A percentile compares a stretch with the other conserved stretches of the same genome.
These are phyloP conservation scores for Lacerta viridis DNA, from an alignment of 2,797 vertebrate genomes.

Conservation along the genomic window DNA sequence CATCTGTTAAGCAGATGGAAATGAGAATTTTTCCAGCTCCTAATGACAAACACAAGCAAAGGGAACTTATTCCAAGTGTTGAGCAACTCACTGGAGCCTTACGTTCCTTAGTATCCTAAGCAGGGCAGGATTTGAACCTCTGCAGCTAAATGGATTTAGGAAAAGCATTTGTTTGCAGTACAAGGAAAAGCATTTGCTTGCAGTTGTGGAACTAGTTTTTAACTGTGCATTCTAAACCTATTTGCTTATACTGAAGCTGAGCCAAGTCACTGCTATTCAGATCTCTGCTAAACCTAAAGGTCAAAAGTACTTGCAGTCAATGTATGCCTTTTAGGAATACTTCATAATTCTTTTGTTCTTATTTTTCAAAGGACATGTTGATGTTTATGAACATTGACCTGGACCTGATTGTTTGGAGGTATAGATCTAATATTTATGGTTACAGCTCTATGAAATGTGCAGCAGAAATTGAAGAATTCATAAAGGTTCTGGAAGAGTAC, in stretches of 20 bases:
- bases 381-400: not conserved
- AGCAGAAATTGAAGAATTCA: not conserved
- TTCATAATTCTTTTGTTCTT: conserved; percentile 2
- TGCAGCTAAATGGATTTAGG: conserved; percentile 55
- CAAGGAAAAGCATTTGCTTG: conserved; percentile 44
- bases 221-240: conserved; percentile 26
- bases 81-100: conserved; percentile 15
- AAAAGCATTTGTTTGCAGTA: conserved; percentile 38
- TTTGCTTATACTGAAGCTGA: conserved; percentile 22
- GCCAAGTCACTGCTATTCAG: not conserved
- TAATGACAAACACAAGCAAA: conserved; percentile 61
- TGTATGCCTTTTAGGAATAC: not conserved
- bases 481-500: not conserved
- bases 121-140: not conserved
- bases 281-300: conserved; percentile 2
- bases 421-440: conserved; percentile 3
- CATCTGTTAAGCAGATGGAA: conserved; percentile 68
- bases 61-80: conserved; percentile 57
- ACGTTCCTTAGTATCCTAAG: conserved; percentile 18
- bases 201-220: not conserved
- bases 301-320: conserved; percentile 7
- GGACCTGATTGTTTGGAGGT: not conserved
- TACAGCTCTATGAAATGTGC: not conserved
- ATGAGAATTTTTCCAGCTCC: conserved; percentile 52
- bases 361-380: not conserved